Conservation (phyloP, 2,888 invertebrate species). For the Dasypogon diadema region DNA sequence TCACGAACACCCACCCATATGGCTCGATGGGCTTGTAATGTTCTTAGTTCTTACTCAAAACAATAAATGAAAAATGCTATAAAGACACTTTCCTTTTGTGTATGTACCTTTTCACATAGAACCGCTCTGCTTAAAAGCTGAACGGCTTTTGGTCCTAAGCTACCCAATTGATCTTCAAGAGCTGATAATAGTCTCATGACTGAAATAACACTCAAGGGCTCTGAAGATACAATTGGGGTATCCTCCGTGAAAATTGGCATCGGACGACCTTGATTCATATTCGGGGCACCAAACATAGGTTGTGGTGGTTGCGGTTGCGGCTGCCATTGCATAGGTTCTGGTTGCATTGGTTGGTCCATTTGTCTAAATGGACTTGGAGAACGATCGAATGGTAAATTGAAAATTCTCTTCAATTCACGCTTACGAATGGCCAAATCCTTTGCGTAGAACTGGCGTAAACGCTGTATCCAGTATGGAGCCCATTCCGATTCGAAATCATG, state of each 20-base stretch:
- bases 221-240: conserved; percentile 41
- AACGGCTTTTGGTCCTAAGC: conserved; percentile 55
- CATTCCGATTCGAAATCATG: conserved; percentile 53
- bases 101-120: conserved; percentile 55
- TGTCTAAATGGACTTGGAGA: conserved; percentile 52
- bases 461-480: conserved; percentile 51
- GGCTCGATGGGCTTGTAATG: not conserved
- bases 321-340: conserved; percentile 24
- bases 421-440: conserved; percentile 54
- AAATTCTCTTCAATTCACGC: conserved; percentile 44
- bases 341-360: conserved; percentile 22
- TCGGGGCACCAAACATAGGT: conserved; percentile 38
- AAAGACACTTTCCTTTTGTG: conserved; percentile 5
- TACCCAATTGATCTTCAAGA: conserved; percentile 56
- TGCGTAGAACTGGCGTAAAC: conserved; percentile 48
- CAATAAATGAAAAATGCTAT: conserved; percentile 19
- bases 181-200: conserved; percentile 55
- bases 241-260: conserved; percentile 39
- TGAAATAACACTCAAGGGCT: conserved; percentile 53
- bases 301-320: conserved; percentile 19
- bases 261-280: conserved; percentile 34
- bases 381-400: conserved; percentile 50
- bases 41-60: not conserved
- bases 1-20: not conserved
- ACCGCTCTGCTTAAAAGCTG: conserved; percentile 55